Conservation (phyloP, 2,888 invertebrate genomes). For the Diarsia brunnea region DNA sequence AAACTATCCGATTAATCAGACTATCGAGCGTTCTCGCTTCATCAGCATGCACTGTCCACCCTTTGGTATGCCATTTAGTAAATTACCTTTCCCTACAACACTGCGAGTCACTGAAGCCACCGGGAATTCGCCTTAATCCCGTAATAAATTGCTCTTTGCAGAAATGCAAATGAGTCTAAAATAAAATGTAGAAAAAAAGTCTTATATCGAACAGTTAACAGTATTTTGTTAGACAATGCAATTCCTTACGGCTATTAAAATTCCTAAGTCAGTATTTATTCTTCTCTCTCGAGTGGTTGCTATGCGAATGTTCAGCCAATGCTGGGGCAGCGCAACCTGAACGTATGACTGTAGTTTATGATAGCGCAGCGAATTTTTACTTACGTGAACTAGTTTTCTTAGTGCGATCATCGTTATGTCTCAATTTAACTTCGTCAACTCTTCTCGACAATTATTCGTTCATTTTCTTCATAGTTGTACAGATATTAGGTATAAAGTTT, state of each 20-base stretch:
- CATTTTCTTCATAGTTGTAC: background rate
- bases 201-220: slow-evolving; percentile 53
- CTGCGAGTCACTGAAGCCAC: slow-evolving; percentile 23
- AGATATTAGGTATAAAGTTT: background rate
- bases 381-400: slow-evolving; percentile 35
- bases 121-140: slow-evolving; percentile 36
- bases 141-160: slow-evolving; percentile 50
- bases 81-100: slow-evolving; percentile 38
- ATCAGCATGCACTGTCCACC: slow-evolving; percentile 23
- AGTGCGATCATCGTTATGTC: slow-evolving; percentile 26
- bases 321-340: slow-evolving; percentile 43
- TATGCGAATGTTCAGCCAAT: slow-evolving; percentile 40
- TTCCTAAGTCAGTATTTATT: slow-evolving; percentile 59
- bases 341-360: slow-evolving; percentile 22
- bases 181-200: slow-evolving; percentile 23
- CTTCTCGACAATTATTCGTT: background rate
- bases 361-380: slow-evolving; percentile 41
- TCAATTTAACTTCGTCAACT: slow-evolving; percentile 21
- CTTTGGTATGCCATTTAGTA: slow-evolving; percentile 39
- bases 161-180: slow-evolving; percentile 40
- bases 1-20: slow-evolving; percentile 16
- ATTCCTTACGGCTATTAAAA: slow-evolving; percentile 62
- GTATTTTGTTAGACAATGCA: slow-evolving; percentile 61
- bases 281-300: slow-evolving; percentile 50
- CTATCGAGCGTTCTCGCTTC: slow-evolving; percentile 7